Percentiles rank a stretch among this genome's conserved stretches.
phyloP scores from a whole-genome alignment of 1,140 invertebrate genomes.

The Paraescarpia echinospica region DNA sequence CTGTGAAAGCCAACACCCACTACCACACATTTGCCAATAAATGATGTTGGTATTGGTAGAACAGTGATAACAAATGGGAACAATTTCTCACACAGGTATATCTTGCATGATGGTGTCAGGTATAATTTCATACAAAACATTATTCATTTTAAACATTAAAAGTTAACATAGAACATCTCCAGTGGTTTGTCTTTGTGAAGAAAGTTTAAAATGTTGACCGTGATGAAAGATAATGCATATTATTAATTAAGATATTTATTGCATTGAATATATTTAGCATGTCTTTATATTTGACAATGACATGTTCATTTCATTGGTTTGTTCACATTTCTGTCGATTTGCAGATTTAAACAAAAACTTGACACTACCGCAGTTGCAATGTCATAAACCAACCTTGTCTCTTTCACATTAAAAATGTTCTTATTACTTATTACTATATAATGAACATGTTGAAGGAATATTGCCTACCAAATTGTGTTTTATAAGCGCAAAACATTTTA shows the following conservation, averaged over 20 bases:
- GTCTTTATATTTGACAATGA: too few species aligned
- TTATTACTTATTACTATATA: too few species aligned
- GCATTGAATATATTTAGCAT: too few species aligned
- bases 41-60: slow-evolving; percentile 2
- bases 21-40: background rate
- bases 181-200: background rate
- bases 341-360: too few species aligned
- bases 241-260: background rate
- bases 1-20: background rate
- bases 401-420: too few species aligned
- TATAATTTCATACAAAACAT: background rate
- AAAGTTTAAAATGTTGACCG: background rate
- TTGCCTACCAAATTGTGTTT: too few species aligned
- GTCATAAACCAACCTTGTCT: too few species aligned
- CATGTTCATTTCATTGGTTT: too few species aligned
- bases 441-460: too few species aligned
- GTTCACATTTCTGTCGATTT: too few species aligned
- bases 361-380: too few species aligned
- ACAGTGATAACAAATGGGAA: background rate
- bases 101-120: background rate
- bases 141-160: background rate
- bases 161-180: background rate
- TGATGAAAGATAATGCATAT: background rate
- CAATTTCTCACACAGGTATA: background rate
- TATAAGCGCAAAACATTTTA: too few species aligned